Percentiles rank a stretch among this genome's conserved stretches.
Conservation (phyloP, 2,113 vertebrate species). For the Neolamprologus hecqui region DNA sequence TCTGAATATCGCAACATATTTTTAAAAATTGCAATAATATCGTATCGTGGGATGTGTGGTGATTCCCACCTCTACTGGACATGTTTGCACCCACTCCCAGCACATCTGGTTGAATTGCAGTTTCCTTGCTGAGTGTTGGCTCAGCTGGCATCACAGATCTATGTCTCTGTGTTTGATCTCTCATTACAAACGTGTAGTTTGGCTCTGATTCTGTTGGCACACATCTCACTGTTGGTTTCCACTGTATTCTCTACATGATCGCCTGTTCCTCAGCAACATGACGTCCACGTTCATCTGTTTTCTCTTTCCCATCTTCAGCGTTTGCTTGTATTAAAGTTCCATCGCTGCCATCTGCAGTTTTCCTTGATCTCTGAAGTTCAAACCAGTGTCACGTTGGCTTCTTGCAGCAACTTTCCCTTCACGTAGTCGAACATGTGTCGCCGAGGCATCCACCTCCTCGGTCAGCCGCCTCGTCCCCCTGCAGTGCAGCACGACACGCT, state of each 20-base stretch:
- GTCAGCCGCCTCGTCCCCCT: background rate
- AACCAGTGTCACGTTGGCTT: background rate
- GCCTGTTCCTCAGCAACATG: background rate
- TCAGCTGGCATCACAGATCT: background rate
- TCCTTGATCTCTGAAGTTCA: background rate
- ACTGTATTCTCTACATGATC: accelerated
- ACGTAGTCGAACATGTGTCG: accelerated
- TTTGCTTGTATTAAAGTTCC: background rate
- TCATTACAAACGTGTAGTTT: background rate
- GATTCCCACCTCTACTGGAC: background rate
- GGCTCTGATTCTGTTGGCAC: background rate
- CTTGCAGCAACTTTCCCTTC: background rate
- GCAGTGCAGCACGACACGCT: accelerated
- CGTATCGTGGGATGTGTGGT: accelerated
- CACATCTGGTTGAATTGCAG: background rate
- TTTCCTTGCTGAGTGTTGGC: background rate
- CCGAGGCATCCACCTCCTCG: background rate
- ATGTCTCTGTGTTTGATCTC: background rate
- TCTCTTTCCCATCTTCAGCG: background rate
- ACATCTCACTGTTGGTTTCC: background rate
- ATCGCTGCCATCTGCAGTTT: background rate
- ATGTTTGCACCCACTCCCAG: background rate
- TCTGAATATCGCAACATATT: too few species aligned
- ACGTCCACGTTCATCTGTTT: accelerated
- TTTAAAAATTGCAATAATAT: too few species aligned